Evolutionary conservation across 2,113 vertebrate species (phyloP).

Genomic region (Arvicanthis niloticus): DNA sequence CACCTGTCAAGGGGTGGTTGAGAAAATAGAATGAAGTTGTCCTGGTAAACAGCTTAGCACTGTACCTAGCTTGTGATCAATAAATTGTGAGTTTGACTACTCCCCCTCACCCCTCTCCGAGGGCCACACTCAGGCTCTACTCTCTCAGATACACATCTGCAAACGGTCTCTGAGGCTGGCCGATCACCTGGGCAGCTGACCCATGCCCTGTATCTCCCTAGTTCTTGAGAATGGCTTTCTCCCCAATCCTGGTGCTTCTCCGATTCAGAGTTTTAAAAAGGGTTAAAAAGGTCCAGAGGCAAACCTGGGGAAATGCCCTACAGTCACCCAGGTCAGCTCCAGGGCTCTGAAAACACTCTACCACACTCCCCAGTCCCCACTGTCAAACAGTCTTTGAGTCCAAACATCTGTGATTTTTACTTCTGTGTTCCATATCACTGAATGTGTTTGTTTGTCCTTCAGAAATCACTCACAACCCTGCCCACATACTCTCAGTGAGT

Average conservation of each 20-base stretch:
- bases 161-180: background rate
- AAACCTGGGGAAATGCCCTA: background rate
- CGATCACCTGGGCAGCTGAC: background rate
- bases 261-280: rapidly evolving
- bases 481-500: no score
- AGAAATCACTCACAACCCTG: background rate
- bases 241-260: background rate
- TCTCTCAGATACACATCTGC: background rate
- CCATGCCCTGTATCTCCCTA: background rate
- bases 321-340: rapidly evolving
- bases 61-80: background rate
- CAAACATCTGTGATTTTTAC: rapidly evolving
- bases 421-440: no score
- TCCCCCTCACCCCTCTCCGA: background rate
- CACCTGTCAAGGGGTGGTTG: background rate
- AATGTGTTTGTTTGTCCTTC: rapidly evolving
- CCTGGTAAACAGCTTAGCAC: background rate
- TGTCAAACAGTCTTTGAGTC: background rate
- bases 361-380: background rate
- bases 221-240: background rate
- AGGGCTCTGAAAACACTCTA: rapidly evolving
- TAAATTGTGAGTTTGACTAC: background rate
- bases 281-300: background rate
- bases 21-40: rapidly evolving
- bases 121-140: background rate